phyloP scores from a whole-genome alignment of 2,113 vertebrate genomes.

The Tenrec ecaudatus region DNA sequence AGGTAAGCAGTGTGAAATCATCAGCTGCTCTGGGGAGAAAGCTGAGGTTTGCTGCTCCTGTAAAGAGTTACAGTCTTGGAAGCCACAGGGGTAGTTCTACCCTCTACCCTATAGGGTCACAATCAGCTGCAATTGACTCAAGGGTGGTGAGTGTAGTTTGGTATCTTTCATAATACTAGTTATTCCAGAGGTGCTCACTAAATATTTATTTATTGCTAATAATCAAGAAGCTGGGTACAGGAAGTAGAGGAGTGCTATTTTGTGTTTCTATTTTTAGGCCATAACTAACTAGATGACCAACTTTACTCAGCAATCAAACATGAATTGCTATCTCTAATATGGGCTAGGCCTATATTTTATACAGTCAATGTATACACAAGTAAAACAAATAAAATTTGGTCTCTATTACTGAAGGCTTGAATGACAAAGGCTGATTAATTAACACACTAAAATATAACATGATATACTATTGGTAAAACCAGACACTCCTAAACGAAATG shows the following conservation, averaged over 20 bases:
- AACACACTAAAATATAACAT: too few species aligned
- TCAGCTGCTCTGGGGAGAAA: too few species aligned
- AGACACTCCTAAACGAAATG: too few species aligned
- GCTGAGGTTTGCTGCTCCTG: too few species aligned
- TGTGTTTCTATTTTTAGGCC: conserved; percentile 35
- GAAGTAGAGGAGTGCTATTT: not conserved
- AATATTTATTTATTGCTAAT: conserved; percentile 11
- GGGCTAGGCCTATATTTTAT: conserved; percentile 26
- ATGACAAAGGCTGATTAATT: not conserved
- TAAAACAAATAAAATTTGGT: conserved; percentile 29
- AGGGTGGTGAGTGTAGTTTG: too few species aligned
- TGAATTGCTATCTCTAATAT: not conserved
- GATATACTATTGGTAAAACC: too few species aligned
- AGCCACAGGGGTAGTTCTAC: too few species aligned
- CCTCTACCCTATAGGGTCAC: too few species aligned
- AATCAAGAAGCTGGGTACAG: conserved; percentile 27
- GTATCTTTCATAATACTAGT: conserved; percentile 24
- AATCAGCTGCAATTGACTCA: too few species aligned
- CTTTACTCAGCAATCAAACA: not conserved
- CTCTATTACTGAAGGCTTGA: conserved; percentile 41
- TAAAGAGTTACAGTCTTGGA: too few species aligned
- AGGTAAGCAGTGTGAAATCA: too few species aligned
- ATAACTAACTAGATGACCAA: conserved; percentile 3
- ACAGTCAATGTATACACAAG: conserved; percentile 30
- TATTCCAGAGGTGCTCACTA: conserved; percentile 27